A percentile compares a stretch with the other conserved stretches of the same genome.
Conservation (phyloP, 2,888 invertebrate genomes). For the Apoderus coryli region DNA sequence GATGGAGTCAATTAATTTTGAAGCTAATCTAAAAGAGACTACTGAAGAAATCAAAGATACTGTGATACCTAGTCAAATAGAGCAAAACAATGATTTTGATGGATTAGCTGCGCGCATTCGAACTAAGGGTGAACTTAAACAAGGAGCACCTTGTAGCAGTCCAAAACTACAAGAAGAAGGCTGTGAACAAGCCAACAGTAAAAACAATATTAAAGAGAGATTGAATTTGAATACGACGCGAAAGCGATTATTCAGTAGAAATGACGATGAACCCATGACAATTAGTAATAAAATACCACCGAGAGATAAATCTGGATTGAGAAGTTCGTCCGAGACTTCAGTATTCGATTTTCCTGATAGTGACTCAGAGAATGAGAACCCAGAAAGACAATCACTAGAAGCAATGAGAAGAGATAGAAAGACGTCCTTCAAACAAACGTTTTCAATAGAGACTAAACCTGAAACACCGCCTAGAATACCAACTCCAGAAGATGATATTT, state of each 20-base stretch:
- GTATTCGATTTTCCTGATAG: slow-evolving; percentile 50
- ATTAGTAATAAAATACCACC: slow-evolving; percentile 28
- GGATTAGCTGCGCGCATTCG: slow-evolving; percentile 59
- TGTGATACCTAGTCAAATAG: slow-evolving; percentile 21
- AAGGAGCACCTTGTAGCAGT: slow-evolving; percentile 21
- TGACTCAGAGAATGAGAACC: slow-evolving; percentile 47
- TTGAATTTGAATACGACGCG: slow-evolving; percentile 28
- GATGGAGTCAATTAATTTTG: slow-evolving; percentile 47
- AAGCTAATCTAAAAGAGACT: slow-evolving; percentile 28
- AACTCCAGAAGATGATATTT: slow-evolving; percentile 36
- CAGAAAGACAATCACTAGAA: slow-evolving; percentile 51
- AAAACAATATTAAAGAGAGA: slow-evolving; percentile 35
- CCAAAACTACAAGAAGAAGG: slow-evolving; percentile 31
- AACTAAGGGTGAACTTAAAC: slow-evolving; percentile 75
- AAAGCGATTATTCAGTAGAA: slow-evolving; percentile 43
- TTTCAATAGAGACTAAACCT: slow-evolving; percentile 11
- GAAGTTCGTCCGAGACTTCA: slow-evolving; percentile 47
- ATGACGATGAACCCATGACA: slow-evolving; percentile 34
- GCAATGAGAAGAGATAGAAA: slow-evolving; percentile 46
- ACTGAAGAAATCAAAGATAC: slow-evolving; percentile 16
- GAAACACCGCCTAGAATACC: slow-evolving; percentile 19
- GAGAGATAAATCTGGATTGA: slow-evolving; percentile 34
- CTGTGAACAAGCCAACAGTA: slow-evolving; percentile 29
- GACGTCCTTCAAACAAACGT: slow-evolving; percentile 34
- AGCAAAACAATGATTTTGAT: slow-evolving; percentile 31